Evolutionary conservation across 2,888 invertebrate species (phyloP), one percentile per base, ranked within the genome.

Genomic region (Stramonita haemastoma): DNA sequence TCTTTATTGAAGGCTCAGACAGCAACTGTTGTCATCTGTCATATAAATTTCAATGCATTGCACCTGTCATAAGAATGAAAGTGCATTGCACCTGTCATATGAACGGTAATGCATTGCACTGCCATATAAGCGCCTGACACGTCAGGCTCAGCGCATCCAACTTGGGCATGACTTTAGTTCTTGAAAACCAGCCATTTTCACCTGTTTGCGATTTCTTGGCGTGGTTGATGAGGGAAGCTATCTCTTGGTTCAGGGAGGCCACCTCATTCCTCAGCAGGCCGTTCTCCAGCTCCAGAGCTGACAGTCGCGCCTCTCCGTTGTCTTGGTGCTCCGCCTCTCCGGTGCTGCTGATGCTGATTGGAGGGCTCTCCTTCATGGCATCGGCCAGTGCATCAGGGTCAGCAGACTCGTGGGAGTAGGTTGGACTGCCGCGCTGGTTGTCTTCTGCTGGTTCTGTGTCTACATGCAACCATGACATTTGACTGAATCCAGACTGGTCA

Each of bases 191-290:
- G 66, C 66, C 66, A 66, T 1, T 22, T n/a, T 86, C n/a, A 96
- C 97, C 96, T 94, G 95, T 95, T 93, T 97, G 96, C 77, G 96
- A 95, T 86, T 96, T 95, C 93, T 96, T 96, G 19, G 96, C 96
- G 91, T 97, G 95, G 90, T 96, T 95, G 32, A 96, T 94, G 13
- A 96, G 94, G 86, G 96, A 94, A 6, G 96, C 94, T 93, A 97
- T 95, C 93, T 97, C 97, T 92, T 96, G 96, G 92, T 96, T 97
- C 5, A 97, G 94, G 85, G 96, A 96, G 77, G 96, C 94, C 26
- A 97, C 95, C 95, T 97, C 97, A 93, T 96, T 96, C 92, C 96
- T 96, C 87, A 97, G 94, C 90, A 96, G 93, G 89, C 95, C 94
- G 91, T 96, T 96, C 90, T 96, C 96, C 26, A 95, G 92, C 87